Evolutionary conservation across 2,888 invertebrate genomes (phyloP), one percentile per base, ranked within the genome.

Genomic region (Cetonia aurata): DNA sequence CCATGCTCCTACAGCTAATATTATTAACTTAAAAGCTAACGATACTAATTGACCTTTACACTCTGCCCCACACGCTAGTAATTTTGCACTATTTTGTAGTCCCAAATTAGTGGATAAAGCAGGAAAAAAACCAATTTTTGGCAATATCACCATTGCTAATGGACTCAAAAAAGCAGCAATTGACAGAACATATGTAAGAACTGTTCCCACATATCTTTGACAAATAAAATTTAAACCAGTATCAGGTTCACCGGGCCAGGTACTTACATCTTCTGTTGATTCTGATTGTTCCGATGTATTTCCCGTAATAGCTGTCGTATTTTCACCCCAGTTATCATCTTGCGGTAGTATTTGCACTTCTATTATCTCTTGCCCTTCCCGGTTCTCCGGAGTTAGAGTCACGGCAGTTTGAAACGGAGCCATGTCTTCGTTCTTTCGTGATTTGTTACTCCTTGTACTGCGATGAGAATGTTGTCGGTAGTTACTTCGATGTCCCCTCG

Each of bases 241-340:
- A 60, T 94, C 94, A 41, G 90, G 89, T 37, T 93, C 93, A 12
- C 88, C 88, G 56, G 89, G 89, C 91, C 94, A 94, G 79, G 93
- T 92, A 78, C 92, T 93, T 3, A 95, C 91, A 83, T 96, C 96
- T 83, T 97, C 96, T 83, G 96, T 93, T 0, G 96, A 97, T 77
- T 95, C 94, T 3, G 96, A 98, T 78, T 96, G 96, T 82, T 98
- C 98, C 0, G 96, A 97, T 0, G 98, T 98, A 80, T 97, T 97
- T 9, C 97, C 98, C 0, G 98, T 98, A 41, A 98, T 93, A 0
- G 97, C 98, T 0, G 98, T 98, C 0, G 98, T 98, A 80, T 96
- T 98, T 84, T 98, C 98, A n/a, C 96, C 97, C 98, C 98, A 98
- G 84, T 97, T 97, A 81, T 98, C 98, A 85, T 98, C 98, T 86